A percentile compares a stretch with the other conserved stretches of the same genome.
Conservation (phyloP, 2,113 vertebrate genomes). For the Eira barbara region DNA sequence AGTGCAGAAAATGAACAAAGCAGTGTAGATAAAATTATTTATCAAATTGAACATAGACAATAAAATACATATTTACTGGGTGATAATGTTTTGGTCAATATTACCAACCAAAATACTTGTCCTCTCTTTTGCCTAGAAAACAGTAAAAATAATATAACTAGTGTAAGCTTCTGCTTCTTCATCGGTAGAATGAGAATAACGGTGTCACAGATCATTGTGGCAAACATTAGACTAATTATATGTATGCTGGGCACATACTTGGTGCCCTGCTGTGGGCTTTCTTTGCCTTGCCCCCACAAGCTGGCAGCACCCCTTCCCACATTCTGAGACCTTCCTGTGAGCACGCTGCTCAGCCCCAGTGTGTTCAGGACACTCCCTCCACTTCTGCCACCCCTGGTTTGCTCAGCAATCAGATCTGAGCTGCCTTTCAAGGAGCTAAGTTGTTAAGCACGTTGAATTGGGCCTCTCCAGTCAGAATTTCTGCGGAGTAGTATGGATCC, state of each 20-base stretch:
- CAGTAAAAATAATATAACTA: neutral
- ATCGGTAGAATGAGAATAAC: neutral
- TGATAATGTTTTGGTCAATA: neutral
- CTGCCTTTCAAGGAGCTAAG: neutral
- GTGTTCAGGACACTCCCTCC: rapidly evolving
- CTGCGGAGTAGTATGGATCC: rapidly evolving
- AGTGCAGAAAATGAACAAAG: neutral
- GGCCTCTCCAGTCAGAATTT: neutral
- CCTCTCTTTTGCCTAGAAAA: neutral
- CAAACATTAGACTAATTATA: rapidly evolving
- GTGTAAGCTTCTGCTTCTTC: neutral
- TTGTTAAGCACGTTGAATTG: no score
- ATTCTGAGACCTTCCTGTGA: rapidly evolving
- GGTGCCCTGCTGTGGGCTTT: rapidly evolving
- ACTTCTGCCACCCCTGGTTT: neutral
- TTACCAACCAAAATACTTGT: neutral
- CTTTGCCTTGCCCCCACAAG: rapidly evolving
- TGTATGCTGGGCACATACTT: rapidly evolving
- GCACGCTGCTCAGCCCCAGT: rapidly evolving
- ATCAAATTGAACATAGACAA: neutral
- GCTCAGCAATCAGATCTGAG: neutral
- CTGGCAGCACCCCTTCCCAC: rapidly evolving
- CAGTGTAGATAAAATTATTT: neutral
- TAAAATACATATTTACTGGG: neutral
- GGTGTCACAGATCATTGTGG: rapidly evolving